phyloP scores from a whole-genome alignment of 2,113 vertebrate species.

The Gila orcuttii region DNA sequence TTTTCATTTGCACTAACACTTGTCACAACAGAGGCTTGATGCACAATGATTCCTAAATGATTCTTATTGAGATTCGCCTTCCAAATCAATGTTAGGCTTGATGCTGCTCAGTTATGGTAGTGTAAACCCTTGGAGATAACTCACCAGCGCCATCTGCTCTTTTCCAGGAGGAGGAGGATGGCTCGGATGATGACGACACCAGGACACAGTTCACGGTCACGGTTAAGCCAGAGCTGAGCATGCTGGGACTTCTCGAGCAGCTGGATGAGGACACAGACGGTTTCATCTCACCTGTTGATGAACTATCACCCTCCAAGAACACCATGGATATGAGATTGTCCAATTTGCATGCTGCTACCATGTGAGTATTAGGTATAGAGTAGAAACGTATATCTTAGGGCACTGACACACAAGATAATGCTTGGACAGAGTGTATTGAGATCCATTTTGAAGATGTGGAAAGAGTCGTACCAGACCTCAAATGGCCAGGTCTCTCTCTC shows the following conservation, averaged over 20 bases:
- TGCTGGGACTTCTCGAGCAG: constrained; percentile 87
- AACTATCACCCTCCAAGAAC: constrained; percentile 83
- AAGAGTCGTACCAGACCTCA: not conserved
- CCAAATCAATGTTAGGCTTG: not conserved
- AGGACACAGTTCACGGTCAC: constrained; percentile 80
- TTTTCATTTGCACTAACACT: constrained; percentile 32
- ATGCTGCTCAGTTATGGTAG: not conserved
- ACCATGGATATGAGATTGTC: constrained; percentile 88
- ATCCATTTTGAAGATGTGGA: not conserved
- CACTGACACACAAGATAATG: not conserved
- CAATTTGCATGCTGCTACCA: constrained; percentile 92
- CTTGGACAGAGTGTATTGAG: not conserved
- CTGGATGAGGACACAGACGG: constrained; percentile 88
- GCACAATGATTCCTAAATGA: not conserved
- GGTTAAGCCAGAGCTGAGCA: constrained; percentile 78
- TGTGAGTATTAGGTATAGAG: constrained; percentile 76
- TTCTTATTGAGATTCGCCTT: not conserved
- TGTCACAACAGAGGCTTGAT: not conserved
- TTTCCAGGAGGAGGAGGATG: constrained; percentile 90
- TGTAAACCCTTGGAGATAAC: not conserved
- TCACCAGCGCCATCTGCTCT: not conserved
- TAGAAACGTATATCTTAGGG: not conserved
- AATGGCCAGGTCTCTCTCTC: not conserved
- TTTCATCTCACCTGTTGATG: constrained; percentile 93
- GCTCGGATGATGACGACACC: constrained; percentile 82